A percentile compares a stretch with the other conserved stretches of the same genome.
phyloP scores from a whole-genome alignment of 1,140 invertebrate species.

The Drosophila pachea region DNA sequence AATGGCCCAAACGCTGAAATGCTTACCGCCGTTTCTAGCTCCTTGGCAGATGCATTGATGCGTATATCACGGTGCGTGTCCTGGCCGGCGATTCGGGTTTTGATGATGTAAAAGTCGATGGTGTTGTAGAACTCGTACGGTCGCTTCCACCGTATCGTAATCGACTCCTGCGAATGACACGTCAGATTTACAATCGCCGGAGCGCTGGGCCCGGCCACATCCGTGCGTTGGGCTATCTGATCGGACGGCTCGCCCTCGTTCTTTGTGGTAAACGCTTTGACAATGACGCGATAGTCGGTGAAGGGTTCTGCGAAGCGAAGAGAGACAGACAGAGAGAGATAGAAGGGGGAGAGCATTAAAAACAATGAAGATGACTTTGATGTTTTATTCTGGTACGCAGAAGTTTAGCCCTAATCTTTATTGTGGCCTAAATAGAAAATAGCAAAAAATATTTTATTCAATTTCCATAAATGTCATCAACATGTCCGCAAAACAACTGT shows the following conservation, averaged over 20 bases:
- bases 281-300: constrained; percentile 91
- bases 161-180: constrained; percentile 87
- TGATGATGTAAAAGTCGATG: constrained; percentile 90
- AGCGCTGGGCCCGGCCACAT: constrained; percentile 88
- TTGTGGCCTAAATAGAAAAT: constrained; percentile 4
- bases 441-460: not conserved
- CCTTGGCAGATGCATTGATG: constrained; percentile 81
- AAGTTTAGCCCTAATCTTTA: not conserved
- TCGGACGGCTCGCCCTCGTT: constrained; percentile 87
- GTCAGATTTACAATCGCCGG: constrained; percentile 90
- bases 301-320: constrained; percentile 84
- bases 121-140: constrained; percentile 86
- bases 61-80: constrained; percentile 83
- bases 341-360: constrained; percentile 7
- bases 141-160: constrained; percentile 89
- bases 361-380: constrained; percentile 16
- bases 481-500: not conserved
- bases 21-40: constrained; percentile 83
- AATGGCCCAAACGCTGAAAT: not conserved
- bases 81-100: constrained; percentile 82
- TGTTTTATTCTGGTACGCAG: constrained; percentile 8
- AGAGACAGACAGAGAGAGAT: constrained; percentile 8
- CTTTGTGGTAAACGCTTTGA: constrained; percentile 87
- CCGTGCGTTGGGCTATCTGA: constrained; percentile 86
- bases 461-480: not conserved